Conservation (phyloP, 1,140 invertebrate genomes). For the Spodoptera frugiperda region DNA sequence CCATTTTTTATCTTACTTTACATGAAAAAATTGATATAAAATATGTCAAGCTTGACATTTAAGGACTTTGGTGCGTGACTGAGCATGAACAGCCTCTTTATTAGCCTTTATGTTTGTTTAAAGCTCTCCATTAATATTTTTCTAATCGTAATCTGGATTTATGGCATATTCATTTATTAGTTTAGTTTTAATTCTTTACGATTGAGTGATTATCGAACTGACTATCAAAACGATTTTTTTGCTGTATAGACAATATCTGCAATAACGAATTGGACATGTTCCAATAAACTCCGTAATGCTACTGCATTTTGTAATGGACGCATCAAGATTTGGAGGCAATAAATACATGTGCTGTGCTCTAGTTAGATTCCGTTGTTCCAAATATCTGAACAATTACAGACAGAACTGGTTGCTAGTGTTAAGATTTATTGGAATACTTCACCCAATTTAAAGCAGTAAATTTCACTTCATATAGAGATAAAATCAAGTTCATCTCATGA, state of each 20-base stretch:
- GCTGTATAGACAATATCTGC: slow-evolving; percentile 1
- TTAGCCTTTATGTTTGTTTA: no score
- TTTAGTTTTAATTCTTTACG: background rate
- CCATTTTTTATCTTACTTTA: no score
- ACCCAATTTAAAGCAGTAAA: slow-evolving; percentile 18
- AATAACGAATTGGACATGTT: slow-evolving; percentile 29
- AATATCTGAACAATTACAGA: slow-evolving; percentile 41
- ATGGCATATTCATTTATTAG: no score
- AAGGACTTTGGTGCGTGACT: no score
- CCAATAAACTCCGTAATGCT: slow-evolving; percentile 39
- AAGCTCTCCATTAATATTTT: no score
- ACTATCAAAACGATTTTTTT: slow-evolving; percentile 24
- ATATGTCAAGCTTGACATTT: background rate
- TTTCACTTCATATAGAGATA: background rate
- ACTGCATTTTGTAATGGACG: slow-evolving; percentile 35
- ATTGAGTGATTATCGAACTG: slow-evolving; percentile 9
- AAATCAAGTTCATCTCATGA: slow-evolving; percentile 7
- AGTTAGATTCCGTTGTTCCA: slow-evolving; percentile 32
- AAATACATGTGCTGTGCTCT: slow-evolving; percentile 39
- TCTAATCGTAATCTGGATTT: no score
- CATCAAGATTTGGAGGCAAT: slow-evolving; percentile 36
- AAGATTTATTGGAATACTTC: slow-evolving; percentile 31
- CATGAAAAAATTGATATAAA: background rate
- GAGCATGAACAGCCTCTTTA: no score
- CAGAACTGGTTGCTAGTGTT: slow-evolving; percentile 14